A percentile compares a stretch with the other conserved stretches of the same genome.
phyloP scores from a whole-genome alignment of 1,140 invertebrate genomes.

The Magallana angulata region DNA sequence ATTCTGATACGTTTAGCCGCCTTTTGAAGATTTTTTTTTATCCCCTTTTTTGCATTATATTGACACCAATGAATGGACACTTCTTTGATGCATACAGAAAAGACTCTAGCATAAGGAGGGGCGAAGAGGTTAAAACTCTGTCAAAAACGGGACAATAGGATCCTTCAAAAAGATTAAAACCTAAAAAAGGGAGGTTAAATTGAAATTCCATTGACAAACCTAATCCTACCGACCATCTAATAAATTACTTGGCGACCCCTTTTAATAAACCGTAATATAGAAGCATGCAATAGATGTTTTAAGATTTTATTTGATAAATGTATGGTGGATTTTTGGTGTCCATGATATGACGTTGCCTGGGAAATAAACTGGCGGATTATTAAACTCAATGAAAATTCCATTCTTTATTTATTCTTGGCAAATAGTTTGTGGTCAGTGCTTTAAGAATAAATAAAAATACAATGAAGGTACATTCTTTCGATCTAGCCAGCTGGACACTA shows the following conservation, averaged over 20 bases:
- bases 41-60: neutral
- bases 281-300: slow-evolving; percentile 34
- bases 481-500: neutral
- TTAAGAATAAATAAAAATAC: neutral
- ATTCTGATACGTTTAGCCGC: neutral
- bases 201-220: slow-evolving; percentile 8
- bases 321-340: neutral
- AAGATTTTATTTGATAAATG: neutral
- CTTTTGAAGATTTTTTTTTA: slow-evolving; percentile 1
- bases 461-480: too few relatives aligned
- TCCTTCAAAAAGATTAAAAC: slow-evolving; percentile 20
- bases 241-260: slow-evolving; percentile 20
- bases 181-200: neutral
- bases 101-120: neutral
- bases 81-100: neutral
- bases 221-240: slow-evolving; percentile 8
- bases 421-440: neutral
- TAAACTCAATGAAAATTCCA: slow-evolving; percentile 34
- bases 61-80: neutral
- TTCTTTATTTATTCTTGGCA: slow-evolving; percentile 12
- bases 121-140: neutral
- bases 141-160: slow-evolving; percentile 9
- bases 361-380: slow-evolving; percentile 31
- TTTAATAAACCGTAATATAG: neutral
- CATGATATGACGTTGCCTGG: slow-evolving; percentile 20